Evolutionary conservation across 1,140 invertebrate genomes (phyloP), one percentile per base, ranked within the genome.

Genomic region (Drosophila melanica): DNA sequence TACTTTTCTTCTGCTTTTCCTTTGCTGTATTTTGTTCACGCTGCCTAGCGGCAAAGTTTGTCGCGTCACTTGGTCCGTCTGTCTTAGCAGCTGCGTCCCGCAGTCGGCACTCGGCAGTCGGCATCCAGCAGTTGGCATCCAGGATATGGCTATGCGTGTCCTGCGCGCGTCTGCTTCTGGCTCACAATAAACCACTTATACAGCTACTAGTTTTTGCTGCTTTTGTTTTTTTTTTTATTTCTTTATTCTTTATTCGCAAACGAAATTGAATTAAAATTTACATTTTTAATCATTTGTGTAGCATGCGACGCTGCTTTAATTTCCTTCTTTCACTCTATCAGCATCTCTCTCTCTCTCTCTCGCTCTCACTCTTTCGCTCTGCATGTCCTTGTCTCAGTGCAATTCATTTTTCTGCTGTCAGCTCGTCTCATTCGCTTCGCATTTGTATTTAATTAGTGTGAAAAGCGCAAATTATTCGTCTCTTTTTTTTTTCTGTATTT

Each of bases 221-320:
- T 65, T 67, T 68, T 59, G 45, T 68, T 70, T 78, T 66, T 57
- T 68, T 70, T 78, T 66, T 57, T 57, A 63, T 37, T 75, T 45
- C 63, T 64, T 45, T 71, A 55, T 75, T 45, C 63, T 64, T 45
- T 71, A 55, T 75, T 78, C 77, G 60, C 77, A 44, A 57, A 14
- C 57, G 72, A 77, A 86, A 86, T 87, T 82, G 79, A 86, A 86
- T 86, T 86, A 86, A 86, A 86, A 86, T 86, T 86, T 87, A 86
- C 82, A 86, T 86, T 86, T 86, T 86, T 86, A 86, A 86, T 86
- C 82, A 86, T 87, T 80, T 82, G 67, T 60, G 60, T 60, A 68
- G 77, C 78, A 76, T 64, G 66, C 66, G 30, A 69, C 68, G 30
- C 53, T 84, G 63, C 82, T 81, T 87, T 86, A 86, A 86, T 82